A percentile compares a stretch with the other conserved stretches of the same genome.
Conservation (phyloP, 1,140 invertebrate genomes). For the Drosophila sturtevanti region DNA sequence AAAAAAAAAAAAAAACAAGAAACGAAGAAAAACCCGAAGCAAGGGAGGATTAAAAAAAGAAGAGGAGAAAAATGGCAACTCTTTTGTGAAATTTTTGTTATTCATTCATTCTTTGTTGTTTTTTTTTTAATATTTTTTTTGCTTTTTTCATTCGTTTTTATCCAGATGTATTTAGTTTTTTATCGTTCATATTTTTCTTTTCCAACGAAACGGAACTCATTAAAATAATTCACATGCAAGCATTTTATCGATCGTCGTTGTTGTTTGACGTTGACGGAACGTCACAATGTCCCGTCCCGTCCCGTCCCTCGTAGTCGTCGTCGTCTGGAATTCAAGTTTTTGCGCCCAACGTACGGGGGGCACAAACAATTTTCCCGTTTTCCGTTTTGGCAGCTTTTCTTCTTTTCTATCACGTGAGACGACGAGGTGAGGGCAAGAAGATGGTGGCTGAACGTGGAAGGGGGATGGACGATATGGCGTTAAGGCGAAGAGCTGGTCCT, state of each 20-base stretch:
- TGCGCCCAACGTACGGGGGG: conserved; percentile 45
- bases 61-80: conserved; percentile 36
- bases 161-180: conserved; percentile 74
- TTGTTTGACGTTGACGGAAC: conserved; percentile 74
- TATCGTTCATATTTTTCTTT: conserved; percentile 77
- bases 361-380: conserved; percentile 68
- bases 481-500: conserved; percentile 8
- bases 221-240: conserved; percentile 81
- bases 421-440: background rate
- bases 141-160: conserved; percentile 41
- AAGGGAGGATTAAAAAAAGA: background rate
- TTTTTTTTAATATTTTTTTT: conserved; percentile 19
- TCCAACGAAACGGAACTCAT: conserved; percentile 78
- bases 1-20: background rate
- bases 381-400: conserved; percentile 45
- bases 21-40: background rate
- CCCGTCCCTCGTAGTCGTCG: conserved; percentile 30
- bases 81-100: conserved; percentile 52
- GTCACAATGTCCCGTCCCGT: conserved; percentile 49
- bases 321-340: conserved; percentile 62
- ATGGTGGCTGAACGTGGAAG: background rate
- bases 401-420: conserved; percentile 40
- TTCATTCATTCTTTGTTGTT: conserved; percentile 9
- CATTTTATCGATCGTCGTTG: conserved; percentile 76
- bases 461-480: background rate